Percentiles rank a stretch among this genome's conserved stretches.
phyloP scores from a whole-genome alignment of 2,888 invertebrate species.

The Protodeltote pygarga region DNA sequence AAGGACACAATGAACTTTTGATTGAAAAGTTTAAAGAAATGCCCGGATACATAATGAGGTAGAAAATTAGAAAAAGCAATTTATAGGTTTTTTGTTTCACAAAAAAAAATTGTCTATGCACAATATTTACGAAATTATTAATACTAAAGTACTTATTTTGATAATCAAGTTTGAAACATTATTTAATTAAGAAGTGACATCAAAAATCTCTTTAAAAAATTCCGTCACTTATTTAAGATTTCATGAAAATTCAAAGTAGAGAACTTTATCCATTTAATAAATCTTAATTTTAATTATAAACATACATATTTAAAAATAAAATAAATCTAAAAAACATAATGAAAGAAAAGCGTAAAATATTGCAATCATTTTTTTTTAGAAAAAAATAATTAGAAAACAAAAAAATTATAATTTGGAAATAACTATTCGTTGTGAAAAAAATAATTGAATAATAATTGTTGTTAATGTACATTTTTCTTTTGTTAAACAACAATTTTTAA shows the following conservation, averaged over 20 bases:
- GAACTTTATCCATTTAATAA: constrained; percentile 30
- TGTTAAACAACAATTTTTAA: constrained; percentile 10
- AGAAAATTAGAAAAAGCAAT: no score
- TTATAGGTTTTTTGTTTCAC: no score
- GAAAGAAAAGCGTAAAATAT: constrained; percentile 40
- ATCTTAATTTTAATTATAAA: constrained; percentile 7
- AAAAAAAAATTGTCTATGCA: no score
- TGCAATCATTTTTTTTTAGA: constrained; percentile 13
- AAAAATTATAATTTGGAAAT: constrained; percentile 9
- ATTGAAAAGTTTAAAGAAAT: no score
- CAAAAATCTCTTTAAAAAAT: no score
- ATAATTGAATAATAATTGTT: not conserved
- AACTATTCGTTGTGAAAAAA: not conserved
- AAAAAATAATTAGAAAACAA: constrained; percentile 9
- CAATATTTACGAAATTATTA: constrained; percentile 13
- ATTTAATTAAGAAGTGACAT: no score
- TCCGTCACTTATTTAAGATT: not conserved
- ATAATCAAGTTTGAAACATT: constrained; percentile 27
- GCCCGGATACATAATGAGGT: no score
- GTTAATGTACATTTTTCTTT: not conserved
- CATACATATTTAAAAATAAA: constrained; percentile 28
- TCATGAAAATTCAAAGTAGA: constrained; percentile 6
- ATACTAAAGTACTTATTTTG: constrained; percentile 30
- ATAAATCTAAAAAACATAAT: constrained; percentile 39
- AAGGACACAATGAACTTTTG: not conserved